Base-by-base conservation (phyloP, 2,113 vertebrate species). In the Nestor notabilis region DNA sequence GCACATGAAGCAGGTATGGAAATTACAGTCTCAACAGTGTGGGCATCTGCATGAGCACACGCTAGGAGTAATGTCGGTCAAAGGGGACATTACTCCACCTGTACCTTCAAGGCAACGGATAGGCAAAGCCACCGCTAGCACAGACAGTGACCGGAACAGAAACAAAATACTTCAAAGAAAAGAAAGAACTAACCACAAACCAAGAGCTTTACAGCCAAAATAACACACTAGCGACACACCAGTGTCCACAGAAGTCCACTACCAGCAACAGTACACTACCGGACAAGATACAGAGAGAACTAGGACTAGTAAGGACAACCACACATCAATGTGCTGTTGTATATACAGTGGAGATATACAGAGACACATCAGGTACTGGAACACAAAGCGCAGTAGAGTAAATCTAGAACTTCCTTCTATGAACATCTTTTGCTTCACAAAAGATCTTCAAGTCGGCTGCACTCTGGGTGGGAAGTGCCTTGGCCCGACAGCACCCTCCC, bases 1-100 rank as follows among this genome's bases (percentile, higher is more conserved):
- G 98, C 98, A 98, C 98, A 98, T 98, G 98, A 98, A 99, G 99
- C 99, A 98, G 98, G 97, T 98, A 99, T 99, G 98, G 98, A 98
- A 97, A 95, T 98, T 97, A 98, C 98, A 98, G 94, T 98, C 98
- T 98, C 94, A 97, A 98, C 98, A 95, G 98, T 97, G 98, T 98
- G 97, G 98, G 97, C 98, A 96, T 97, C 98, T 78, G 97, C 98
- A 98, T 97, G 98, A 98, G 98, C 97, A 98, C 98, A 97, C 94
- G 82, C 97, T 50, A 77, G 98, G 98, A 98, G 97, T 96, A 99
- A 98, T 99, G 98, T 98, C 97, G 8, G 97, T 89, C 92, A 91
- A 15, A 83, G 79, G 96, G 97, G 97, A 98, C 98, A 98, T 98
- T 98, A 98, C 98, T 98, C 98, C 98, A 97, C 97, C 98, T 97